Base-by-base conservation (phyloP, 1,140 invertebrate genomes). In the Diorhabda sublineata region DNA sequence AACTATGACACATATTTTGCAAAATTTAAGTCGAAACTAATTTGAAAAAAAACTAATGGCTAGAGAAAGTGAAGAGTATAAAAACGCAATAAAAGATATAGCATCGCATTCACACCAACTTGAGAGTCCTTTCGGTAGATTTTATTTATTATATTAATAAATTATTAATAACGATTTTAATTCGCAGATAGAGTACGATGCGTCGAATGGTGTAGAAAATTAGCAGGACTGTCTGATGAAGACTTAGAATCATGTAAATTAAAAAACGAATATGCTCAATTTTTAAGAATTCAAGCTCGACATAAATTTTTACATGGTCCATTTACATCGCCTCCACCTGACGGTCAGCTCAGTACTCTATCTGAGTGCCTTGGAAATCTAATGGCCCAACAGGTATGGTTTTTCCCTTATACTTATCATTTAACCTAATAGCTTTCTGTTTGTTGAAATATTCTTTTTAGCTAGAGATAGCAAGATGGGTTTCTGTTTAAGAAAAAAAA, bases 251-350 rank as follows among this genome's bases (percentile, higher is more conserved):
- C 76, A 5, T 75, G 75, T 2, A 83, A 82, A 78, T 76, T 82
- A 44, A 78, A 80, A 56, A 85, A 85, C 71, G 81, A 84, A 67
- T 85, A 85, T 69, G 79, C 80, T 9, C 84, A 85, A 74, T 78
- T 82, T 52, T 75, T 85, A 64, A 77, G 81, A 67, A 85, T 85
- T 63, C 82, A 83, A 78, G 79, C 82, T 9, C 73, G 81, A 60
- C 80, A 81, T 71, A 79, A 79, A 44, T 79, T 79, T 66, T 66
- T 85, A 8, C 82, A 84, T 64, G 81, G 81, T 1, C 80, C 83
- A 8, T 85, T 84, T 69, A 74, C 76, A 6, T 75, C 78, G 42
- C 78, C 80, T 45, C 81, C 82, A 2, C 65, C 70, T 3, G 75
- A 26, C 57, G 59, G 57, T 41, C 73, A 47, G 60, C 70, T 84